Evolutionary conservation across 2,797 vertebrate species (phyloP), one percentile per base, ranked within the genome.

Genomic region (Acomys russatus): DNA sequence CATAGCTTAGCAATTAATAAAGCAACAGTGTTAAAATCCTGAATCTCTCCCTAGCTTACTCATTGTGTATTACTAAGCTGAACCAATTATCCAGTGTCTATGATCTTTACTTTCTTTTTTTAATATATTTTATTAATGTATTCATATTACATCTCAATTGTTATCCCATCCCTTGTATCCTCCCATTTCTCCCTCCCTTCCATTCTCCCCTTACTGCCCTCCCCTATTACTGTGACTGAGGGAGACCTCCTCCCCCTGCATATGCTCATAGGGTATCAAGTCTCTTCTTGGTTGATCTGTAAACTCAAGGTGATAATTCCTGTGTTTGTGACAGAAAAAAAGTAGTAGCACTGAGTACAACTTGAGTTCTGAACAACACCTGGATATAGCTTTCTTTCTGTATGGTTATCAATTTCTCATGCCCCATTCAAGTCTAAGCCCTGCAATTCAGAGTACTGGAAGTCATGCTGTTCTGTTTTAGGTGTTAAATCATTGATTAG

Each of bases 221-320:
- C n/a, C n/a, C n/a, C n/a, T n/a, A n/a, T n/a, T n/a, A n/a, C n/a
- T n/a, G n/a, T n/a, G n/a, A n/a, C n/a, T n/a, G n/a, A n/a, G n/a
- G n/a, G n/a, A n/a, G n/a, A n/a, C n/a, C n/a, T n/a, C n/a, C n/a
- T n/a, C 44, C 44, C 44, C 44, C 44, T 44, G 44, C 4, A 44
- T 44, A 44, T 44, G 44, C 44, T 44, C 44, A 44, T 44, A 44
- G 44, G 44, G 44, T 4, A 44, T 44, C 44, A 44, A 44, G 44
- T 44, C 44, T 44, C 44, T 44, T 44, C 44, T 44, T 96, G 33
- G 90, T 88, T 96, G 30, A 92, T 88, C 23, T 93, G 51, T 38
- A 74, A 85, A 95, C 77, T 3, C 82, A 51, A 77, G 2, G 35
- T 18, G 5, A 20, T 44, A 44, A 12, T 59, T 68, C 1, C 15